Conservation (phyloP, 2,888 invertebrate species). For the Brachyopa scutellaris region DNA sequence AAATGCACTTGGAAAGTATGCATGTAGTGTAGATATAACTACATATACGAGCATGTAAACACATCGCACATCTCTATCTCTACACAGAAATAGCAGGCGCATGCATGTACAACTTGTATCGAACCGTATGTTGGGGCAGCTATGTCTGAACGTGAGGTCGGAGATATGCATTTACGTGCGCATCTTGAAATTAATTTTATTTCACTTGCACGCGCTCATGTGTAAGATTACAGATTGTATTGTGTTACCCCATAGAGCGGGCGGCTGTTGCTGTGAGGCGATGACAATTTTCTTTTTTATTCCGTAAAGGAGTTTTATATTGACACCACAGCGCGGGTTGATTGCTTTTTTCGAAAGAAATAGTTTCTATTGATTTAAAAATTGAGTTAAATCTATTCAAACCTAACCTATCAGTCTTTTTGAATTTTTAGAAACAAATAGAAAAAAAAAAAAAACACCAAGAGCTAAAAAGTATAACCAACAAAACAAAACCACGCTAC, state of each 20-base stretch:
- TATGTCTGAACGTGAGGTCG: conserved; percentile 68
- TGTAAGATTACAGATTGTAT: conserved; percentile 63
- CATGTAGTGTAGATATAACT: not conserved
- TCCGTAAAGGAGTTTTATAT: too few relatives aligned
- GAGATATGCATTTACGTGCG: conserved; percentile 63
- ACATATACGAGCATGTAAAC: too few relatives aligned
- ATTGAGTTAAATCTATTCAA: too few relatives aligned
- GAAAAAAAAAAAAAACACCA: conserved; percentile 48
- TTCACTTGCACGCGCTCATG: conserved; percentile 72
- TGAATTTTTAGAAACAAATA: conserved; percentile 60
- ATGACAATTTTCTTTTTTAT: conserved; percentile 53
- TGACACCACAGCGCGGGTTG: too few relatives aligned
- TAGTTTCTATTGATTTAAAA: too few relatives aligned
- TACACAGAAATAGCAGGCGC: conserved; percentile 45
- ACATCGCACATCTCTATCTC: not conserved
- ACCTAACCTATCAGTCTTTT: conserved; percentile 50
- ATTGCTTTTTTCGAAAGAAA: conserved; percentile 44
- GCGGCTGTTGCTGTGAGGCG: conserved; percentile 1
- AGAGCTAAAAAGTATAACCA: too few relatives aligned
- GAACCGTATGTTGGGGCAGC: conserved; percentile 22
- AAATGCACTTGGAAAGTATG: conserved; percentile 20
- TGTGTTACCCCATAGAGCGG: conserved; percentile 67
- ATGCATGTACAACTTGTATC: conserved; percentile 44
- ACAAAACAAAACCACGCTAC: conserved; percentile 28
- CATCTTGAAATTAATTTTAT: conserved; percentile 68